A percentile compares a stretch with the other conserved stretches of the same genome.
Evolutionary conservation across 1,140 invertebrate species (phyloP).

Genomic region (Neoseiulus cucumeris): DNA sequence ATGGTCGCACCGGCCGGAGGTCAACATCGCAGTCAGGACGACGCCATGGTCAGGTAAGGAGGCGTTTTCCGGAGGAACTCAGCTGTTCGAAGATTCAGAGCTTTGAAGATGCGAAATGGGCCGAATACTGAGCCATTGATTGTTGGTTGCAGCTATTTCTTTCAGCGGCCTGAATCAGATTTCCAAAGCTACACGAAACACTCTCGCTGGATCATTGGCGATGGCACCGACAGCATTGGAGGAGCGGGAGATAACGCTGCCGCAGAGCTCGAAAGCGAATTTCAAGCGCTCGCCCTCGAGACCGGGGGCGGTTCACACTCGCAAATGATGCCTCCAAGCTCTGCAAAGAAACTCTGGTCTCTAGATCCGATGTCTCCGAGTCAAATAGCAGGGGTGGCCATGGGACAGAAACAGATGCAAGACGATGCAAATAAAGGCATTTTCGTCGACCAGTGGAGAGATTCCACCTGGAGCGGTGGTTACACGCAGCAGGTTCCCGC

Average conservation of each 20-base stretch:
- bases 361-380: conserved; percentile 16
- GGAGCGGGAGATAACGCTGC: conserved; percentile 22
- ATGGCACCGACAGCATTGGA: conserved; percentile 40
- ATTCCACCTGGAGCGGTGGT: conserved; percentile 59
- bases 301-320: conserved; percentile 15
- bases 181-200: conserved; percentile 39
- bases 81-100: too few species aligned
- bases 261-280: conserved; percentile 27
- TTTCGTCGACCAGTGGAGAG: conserved; percentile 59
- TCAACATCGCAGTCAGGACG: conserved; percentile 40
- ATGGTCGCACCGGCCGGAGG: neutral
- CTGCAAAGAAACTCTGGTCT: conserved; percentile 11
- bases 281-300: conserved; percentile 25
- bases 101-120: too few species aligned
- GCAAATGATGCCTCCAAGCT: conserved; percentile 5
- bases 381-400: conserved; percentile 17
- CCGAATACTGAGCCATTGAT: neutral
- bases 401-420: conserved; percentile 71
- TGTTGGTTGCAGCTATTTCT: conserved; percentile 42
- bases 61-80: too few species aligned
- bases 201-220: conserved; percentile 51
- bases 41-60: conserved; percentile 44
- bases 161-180: conserved; percentile 53
- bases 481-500: conserved; percentile 12
- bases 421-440: conserved; percentile 53